Base-by-base conservation (phyloP, 2,113 vertebrate species). In the Addax nasomaculatus region DNA sequence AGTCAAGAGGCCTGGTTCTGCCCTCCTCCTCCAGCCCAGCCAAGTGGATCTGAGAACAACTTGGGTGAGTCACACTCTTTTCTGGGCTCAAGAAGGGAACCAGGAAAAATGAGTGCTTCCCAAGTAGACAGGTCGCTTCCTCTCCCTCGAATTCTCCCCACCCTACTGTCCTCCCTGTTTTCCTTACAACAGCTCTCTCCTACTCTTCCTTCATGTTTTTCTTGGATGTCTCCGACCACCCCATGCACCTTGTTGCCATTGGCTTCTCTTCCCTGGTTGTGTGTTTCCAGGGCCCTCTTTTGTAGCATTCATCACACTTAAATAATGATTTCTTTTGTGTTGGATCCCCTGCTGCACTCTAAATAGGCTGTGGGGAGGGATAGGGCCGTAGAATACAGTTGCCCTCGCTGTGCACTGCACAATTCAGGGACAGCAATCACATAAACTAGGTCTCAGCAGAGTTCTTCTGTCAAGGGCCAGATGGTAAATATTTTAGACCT, bases 211-310 rank as follows among this genome's bases (percentile, higher is more conserved):
- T 47, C 33, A 2, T 39, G 4, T 29, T 27, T 57, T 49, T 6
- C 60, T 73, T n/a, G 17, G 12, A 14, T 85, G 7, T 23, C 53
- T 85, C 79, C 36, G 17, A 16, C 60, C n/a, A 58, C 53, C 53
- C 23, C 29, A 5, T 7, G 6, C 11, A n/a, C 39, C 43, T 55
- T 64, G 76, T 33, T 27, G 25, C 45, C 2, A 0, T 8, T 29
- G 36, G 51, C 14, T 30, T 14, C 13, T 27, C 33, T 49, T 30
- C 80, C 70, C 45, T 73, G 9, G 25, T 67, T 51, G 13, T 25
- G 23, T 19, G 12, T 7, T 33, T 67, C 55, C 39, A 47, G 67
- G n/a, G 17, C 7, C 84, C 29, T 53, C 36, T 67, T 57, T 30
- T 25, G 21, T n/a, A 47, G 39, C 45, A 39, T 9, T 17, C 23